A percentile compares a stretch with the other conserved stretches of the same genome.
phyloP scores from a whole-genome alignment of 2,113 vertebrate genomes.

The Prochilodus magdalenae region DNA sequence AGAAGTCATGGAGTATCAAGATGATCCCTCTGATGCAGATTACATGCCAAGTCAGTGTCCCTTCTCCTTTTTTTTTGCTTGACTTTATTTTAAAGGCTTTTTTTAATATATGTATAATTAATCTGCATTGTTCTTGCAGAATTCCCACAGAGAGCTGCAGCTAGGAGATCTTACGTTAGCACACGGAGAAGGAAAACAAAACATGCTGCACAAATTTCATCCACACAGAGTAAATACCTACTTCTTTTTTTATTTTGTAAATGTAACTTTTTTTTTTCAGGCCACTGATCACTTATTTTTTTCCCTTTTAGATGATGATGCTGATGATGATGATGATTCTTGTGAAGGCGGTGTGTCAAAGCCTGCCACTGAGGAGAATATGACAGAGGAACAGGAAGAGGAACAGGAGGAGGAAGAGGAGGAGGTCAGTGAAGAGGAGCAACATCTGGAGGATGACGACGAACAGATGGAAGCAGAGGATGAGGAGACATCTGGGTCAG shows the following conservation, averaged over 20 bases:
- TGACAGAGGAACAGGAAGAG: constrained; percentile 34
- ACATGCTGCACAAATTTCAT: constrained; percentile 61
- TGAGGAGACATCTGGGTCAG: constrained; percentile 52
- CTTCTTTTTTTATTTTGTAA: background rate
- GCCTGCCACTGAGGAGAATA: background rate
- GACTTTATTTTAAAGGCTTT: background rate
- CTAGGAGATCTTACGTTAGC: constrained; percentile 66
- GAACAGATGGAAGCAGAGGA: constrained; percentile 54
- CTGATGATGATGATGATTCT: constrained; percentile 58
- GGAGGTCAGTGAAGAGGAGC: constrained; percentile 11
- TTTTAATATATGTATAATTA: background rate
- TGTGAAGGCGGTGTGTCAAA: constrained; percentile 61
- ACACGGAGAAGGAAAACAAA: constrained; percentile 75
- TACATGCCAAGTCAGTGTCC: constrained; percentile 72
- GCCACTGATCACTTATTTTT: background rate
- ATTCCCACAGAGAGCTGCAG: constrained; percentile 57
- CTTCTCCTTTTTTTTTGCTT: background rate
- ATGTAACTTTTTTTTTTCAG: background rate
- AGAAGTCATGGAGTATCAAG: constrained; percentile 63
- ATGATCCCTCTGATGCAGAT: constrained; percentile 72
- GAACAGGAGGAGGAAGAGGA: no score
- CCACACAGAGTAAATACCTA: constrained; percentile 65
- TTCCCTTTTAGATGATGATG: background rate
- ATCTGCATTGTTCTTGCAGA: constrained; percentile 60
- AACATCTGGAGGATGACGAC: constrained; percentile 53